Evolutionary conservation across 2,888 invertebrate species (phyloP), one percentile per base, ranked within the genome.

Genomic region (Mesochorus sp.): DNA sequence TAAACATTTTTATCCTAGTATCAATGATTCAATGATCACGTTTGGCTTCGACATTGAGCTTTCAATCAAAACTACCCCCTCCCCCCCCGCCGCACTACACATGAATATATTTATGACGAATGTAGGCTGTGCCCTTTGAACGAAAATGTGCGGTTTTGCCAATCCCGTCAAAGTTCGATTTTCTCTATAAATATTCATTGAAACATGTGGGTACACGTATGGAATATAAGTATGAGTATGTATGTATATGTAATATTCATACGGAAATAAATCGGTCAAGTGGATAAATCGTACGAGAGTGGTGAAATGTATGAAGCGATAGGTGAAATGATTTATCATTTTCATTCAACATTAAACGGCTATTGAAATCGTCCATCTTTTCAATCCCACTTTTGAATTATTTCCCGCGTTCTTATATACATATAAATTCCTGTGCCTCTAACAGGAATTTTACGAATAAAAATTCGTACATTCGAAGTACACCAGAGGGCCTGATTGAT

Each of bases 121-220:
- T 67, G 42, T 59, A 51, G 67, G 24, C 37, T 49, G n/a, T n/a
- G 55, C 57, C 57, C 73, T 59, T 57, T 66, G 42, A 59, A 49
- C 51, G 59, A 26, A 31, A 26, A 53, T 61, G 44, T 39, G 19
- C 28, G 21, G 37, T 28, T 39, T 51, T 31, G 39, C 26, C 8
- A 19, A 26, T 44, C 44, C 59, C 44, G 31, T 47, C 10, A 26
- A 64, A 71, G 59, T 61, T 67, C 31, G 64, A 59, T 64, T 51
- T 34, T 4, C 26, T 37, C 49, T 49, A 55, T 70, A 55, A 79
- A 76, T 71, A 75, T 76, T 73, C 68, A 64, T 71, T 47, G 31
- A 57, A 37, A 57, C 14, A 62, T 47, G 10, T 10, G 26, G 10
- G 31, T 37, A 8, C 6, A n/a, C 1, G 5, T 10, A 34, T 59